Base-by-base conservation (phyloP, 2,797 vertebrate species). In the Taeniopygia guttata region DNA sequence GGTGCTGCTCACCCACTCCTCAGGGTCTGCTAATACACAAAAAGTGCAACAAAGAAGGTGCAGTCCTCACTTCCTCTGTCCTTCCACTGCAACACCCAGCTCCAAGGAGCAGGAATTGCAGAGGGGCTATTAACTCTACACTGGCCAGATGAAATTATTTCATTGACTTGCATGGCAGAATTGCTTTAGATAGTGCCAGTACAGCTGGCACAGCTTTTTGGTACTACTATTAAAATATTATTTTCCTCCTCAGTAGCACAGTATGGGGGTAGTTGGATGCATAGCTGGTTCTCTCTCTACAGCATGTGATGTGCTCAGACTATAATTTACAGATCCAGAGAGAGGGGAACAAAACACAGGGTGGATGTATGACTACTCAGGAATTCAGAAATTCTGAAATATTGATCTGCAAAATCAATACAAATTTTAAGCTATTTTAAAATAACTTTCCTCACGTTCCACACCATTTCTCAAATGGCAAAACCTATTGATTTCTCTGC, bases 1-100 rank as follows among this genome's bases (percentile, higher is more conserved):
- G 69, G 68, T 21, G 16, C 8, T 40, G 22, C 58, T 49, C 25
- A 5, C 34, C 78, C 19, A 0, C 15, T 70, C 70, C 51, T 49
- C 1, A 2, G 4, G 25, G 13, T 0, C 0, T 0, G 0, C 29
- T 48, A n/a, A 40, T 1, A 6, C 42, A 45, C 45, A 63, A 36
- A 69, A 70, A 58, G 18, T 48, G 23, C n/a, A 67, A 17, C n/a
- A 54, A 14, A 49, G 62, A 45, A 38, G 25, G n/a, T 51, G 20
- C 60, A 3, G 0, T 30, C 25, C 46, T 80, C 2, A 0, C n/a
- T 54, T 46, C 23, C 34, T 43, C 67, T 48, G 43, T 26, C 72
- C 19, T 66, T 49, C 45, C 42, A 5, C 56, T 15, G 3, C 7
- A 36, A 55, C 52, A 43, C 4, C 29, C 74, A 63, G 30, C 55